Evolutionary conservation across 1,140 invertebrate species (phyloP), one percentile per base, ranked within the genome.

Genomic region (Stegodyphus dumicola): DNA sequence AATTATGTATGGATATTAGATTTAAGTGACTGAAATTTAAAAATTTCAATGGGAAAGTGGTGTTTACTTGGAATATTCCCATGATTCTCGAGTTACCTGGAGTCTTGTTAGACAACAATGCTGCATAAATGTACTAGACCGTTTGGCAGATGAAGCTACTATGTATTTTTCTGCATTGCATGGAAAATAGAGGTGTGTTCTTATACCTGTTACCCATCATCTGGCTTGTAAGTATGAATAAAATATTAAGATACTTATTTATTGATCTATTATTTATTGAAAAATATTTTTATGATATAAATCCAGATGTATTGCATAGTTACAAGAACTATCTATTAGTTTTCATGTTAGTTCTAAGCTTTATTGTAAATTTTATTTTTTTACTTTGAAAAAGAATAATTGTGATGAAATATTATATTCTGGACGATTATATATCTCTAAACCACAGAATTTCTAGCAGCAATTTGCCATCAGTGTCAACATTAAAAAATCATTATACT

Each of bases 41-140:
- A 33, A 33, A 33, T 87, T 85, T 85, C 64, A 79, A 13, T 79
- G 80, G 80, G 77, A 74, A 2, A 85, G 81, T 80, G 75, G 17
- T 51, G 86, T 91, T 2, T 79, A 90, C 17, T 77, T 91, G 13
- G 89, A 91, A 83, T 91, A 90, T 87, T 90, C 90, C 7, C 89
- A 80, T 13, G 88, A 91, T 89, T 90, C 89, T 18, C 90, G 91
- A 7, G 90, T 89, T 67, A 89, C 88, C n/a, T 91, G 91, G 91
- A 86, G 88, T 56, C 86, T 90, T 9, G 78, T 79, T 0, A 48
- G 77, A 54, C 48, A 73, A 3, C 79, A 77, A 15, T 87, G 86
- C 48, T 87, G 65, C 18, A 56, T 66, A 11, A 79, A 67, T 18
- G 49, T 53, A 75, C 0, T 87, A 78, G 65, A 53, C n/a, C 64